Base-by-base conservation (phyloP, 1,140 invertebrate genomes). In the Gonatopus flavifemur region DNA sequence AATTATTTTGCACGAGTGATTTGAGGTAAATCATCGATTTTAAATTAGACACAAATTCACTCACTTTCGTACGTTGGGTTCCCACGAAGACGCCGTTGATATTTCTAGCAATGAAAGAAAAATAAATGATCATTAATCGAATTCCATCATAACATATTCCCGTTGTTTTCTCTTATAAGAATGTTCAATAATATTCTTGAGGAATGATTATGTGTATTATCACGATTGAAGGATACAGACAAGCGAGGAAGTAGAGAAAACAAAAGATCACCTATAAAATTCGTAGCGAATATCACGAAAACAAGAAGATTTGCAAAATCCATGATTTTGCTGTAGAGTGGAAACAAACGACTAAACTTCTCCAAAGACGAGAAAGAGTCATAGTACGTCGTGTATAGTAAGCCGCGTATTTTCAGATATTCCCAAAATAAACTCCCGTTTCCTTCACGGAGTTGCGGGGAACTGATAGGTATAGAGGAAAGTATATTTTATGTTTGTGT, bases 351-450 rank as follows among this genome's bases (percentile, higher is more conserved):
- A 64, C 60, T 64, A 50, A 52, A 20, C 32, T 36, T 59, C 38
- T 20, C 15, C 42, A 33, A 47, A n/a, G n/a, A n/a, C n/a, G 48
- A 40, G 36, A 49, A 20, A 55, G 19, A 33, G 10, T 31, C n/a
- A n/a, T n/a, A n/a, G n/a, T n/a, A n/a, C n/a, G n/a, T n/a, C 20
- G 24, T 40, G 49, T 37, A 36, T n/a, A n/a, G n/a, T n/a, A n/a
- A n/a, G n/a, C n/a, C 9, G 52, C 37, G 59, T 67, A 67, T 67
- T 67, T 67, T 66, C 57, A 63, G 61, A 66, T 38, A 44, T 52
- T 51, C 64, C 39, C 50, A 63, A 67, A 66, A 67, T 67, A 67
- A 66, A 67, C 46, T 35, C 22, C 16, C 51, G 49, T 59, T 66
- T 56, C 54, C 62, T 58, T 47, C 18, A 20, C n/a, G n/a, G n/a